Conservation (phyloP, 2,113 vertebrate genomes). For the Thomomys bottae region DNA sequence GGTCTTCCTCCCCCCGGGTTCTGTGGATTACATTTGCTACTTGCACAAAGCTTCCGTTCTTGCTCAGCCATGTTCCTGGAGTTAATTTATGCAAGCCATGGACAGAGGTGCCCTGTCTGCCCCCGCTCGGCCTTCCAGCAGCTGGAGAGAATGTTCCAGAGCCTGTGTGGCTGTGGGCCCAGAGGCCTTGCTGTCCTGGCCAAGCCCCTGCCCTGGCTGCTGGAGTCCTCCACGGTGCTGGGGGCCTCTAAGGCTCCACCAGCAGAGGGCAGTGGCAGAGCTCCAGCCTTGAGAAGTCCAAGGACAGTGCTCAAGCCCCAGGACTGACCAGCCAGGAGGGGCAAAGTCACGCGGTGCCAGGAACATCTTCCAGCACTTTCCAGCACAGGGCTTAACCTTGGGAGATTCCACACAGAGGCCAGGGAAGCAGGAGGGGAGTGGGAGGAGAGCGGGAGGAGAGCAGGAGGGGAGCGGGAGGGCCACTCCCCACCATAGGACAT, state of each 20-base stretch:
- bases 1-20: not conserved
- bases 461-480: not conserved
- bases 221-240: too few relatives aligned
- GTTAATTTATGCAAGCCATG: not conserved
- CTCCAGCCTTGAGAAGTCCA: too few relatives aligned
- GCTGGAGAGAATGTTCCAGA: not conserved
- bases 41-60: not conserved
- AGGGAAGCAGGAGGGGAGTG: not conserved
- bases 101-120: not conserved
- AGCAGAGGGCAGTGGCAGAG: too few relatives aligned
- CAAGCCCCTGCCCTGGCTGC: not conserved
- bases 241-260: too few relatives aligned
- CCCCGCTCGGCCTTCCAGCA: not conserved
- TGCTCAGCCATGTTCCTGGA: not conserved
- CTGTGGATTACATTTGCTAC: fast-evolving
- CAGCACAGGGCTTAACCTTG: not conserved
- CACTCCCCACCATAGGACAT: too few relatives aligned
- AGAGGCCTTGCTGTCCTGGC: too few relatives aligned
- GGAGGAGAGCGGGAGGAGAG: not conserved
- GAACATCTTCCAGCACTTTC: fast-evolving
- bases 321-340: too few relatives aligned
- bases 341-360: too few relatives aligned
- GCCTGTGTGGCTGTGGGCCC: not conserved
- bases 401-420: not conserved
- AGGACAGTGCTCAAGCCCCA: too few relatives aligned